A percentile compares a stretch with the other conserved stretches of the same genome.
phyloP scores from a whole-genome alignment of 1,140 invertebrate genomes.

The Idris sp. region DNA sequence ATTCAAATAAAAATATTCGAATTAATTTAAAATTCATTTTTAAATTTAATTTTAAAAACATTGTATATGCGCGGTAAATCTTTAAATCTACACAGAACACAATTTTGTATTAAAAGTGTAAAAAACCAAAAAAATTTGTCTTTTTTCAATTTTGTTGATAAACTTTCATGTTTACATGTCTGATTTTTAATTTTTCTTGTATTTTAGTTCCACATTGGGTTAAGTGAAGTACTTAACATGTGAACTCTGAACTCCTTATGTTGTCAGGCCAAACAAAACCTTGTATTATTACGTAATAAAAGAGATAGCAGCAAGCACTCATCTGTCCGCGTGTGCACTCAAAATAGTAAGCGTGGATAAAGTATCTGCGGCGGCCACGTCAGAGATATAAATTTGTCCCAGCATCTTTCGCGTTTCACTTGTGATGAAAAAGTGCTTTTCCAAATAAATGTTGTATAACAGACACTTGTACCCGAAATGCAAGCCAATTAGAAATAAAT shows the following conservation, averaged over 20 bases:
- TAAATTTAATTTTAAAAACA: too few relatives aligned
- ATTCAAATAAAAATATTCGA: too few relatives aligned
- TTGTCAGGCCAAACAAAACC: constrained; percentile 15
- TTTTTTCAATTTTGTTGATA: too few relatives aligned
- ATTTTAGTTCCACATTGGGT: too few relatives aligned
- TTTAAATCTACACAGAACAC: too few relatives aligned
- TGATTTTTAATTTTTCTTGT: too few relatives aligned
- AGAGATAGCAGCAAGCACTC: constrained; percentile 44
- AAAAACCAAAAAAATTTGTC: too few relatives aligned
- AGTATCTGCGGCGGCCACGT: constrained; percentile 50
- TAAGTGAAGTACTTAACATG: constrained; percentile 9
- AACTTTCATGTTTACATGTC: too few relatives aligned
- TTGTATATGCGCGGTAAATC: too few relatives aligned
- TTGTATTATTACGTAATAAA: constrained; percentile 58
- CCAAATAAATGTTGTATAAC: constrained; percentile 27
- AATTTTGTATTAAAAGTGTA: too few relatives aligned
- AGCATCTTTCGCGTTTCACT: constrained; percentile 40
- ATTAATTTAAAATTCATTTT: too few relatives aligned
- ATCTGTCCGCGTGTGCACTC: constrained; percentile 51
- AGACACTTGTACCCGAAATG: constrained; percentile 2
- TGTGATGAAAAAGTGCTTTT: constrained; percentile 38
- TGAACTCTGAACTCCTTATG: constrained; percentile 34
- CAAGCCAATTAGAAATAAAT: constrained; percentile 11
- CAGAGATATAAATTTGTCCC: constrained; percentile 58
- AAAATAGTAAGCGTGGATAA: constrained; percentile 71